These are phyloP conservation scores for Amphiprion clarkii DNA, from an alignment of 2,797 vertebrate species.

Conservation along the genomic window DNA sequence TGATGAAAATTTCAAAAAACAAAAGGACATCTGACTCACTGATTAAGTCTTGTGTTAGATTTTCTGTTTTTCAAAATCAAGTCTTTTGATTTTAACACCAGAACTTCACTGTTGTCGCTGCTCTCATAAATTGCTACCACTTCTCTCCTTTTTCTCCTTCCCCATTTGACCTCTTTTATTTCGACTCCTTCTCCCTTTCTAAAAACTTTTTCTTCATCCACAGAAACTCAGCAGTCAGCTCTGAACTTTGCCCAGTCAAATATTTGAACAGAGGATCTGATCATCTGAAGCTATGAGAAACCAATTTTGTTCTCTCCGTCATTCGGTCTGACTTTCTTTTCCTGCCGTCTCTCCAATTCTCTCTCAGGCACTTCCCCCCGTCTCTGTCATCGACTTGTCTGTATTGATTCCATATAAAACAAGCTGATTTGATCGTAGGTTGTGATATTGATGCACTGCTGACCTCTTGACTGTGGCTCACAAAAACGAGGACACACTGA, in stretches of 20 bases:
- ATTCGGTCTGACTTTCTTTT: conserved; percentile 18
- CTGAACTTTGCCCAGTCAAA: conserved; percentile 45
- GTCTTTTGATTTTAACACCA: too few relatives aligned
- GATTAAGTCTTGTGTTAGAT: too few relatives aligned
- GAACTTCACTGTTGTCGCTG: too few relatives aligned
- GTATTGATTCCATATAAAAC: conserved; percentile 27
- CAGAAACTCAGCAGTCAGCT: conserved; percentile 28
- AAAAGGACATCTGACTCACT: too few relatives aligned
- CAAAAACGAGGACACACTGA: neutral
- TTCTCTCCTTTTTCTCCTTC: neutral
- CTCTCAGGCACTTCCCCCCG: conserved; percentile 5
- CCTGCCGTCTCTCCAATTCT: neutral
- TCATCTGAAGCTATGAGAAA: conserved; percentile 34
- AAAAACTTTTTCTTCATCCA: conserved; percentile 22
- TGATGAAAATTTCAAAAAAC: too few relatives aligned
- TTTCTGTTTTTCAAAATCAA: too few relatives aligned
- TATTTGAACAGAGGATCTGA: conserved; percentile 42
- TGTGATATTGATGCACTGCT: conserved; percentile 25
- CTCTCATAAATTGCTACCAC: neutral
- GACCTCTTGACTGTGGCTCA: neutral
- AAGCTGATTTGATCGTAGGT: conserved; percentile 34
- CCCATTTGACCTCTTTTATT: neutral
- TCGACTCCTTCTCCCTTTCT: neutral
- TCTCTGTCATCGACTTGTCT: conserved; percentile 14
- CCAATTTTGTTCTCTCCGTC: conserved; percentile 23